Evolutionary conservation across 2,113 vertebrate species (phyloP), one percentile per base, ranked within the genome.

Genomic region (Callaeas wilsoni): DNA sequence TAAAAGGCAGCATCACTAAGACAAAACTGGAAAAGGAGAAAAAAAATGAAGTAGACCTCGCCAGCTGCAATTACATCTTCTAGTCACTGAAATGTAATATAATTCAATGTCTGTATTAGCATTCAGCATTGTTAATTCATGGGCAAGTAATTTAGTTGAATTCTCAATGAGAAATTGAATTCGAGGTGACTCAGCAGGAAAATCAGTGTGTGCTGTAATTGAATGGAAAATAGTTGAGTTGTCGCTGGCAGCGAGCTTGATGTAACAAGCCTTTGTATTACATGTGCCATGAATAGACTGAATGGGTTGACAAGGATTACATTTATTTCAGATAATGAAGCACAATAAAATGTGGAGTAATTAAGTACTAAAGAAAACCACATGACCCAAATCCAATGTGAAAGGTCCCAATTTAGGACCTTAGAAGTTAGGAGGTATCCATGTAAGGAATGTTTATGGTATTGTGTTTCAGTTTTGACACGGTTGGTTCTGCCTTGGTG

Each of bases 101-200:
- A 93, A 93, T 92, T 85, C 91, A 62, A 65, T 83, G 75, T 96
- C 94, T 96, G 85, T 81, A 83, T 97, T 95, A 96, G 85, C 89
- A 95, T 93, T 95, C 91, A 75, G 63, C 86, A 84, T 91, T 95
- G 87, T 95, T 97, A 96, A 97, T 96, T 96, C 93, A 73, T 65
- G 44, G 96, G 85, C 25, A 47, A 96, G 95, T 85, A 70, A 91
- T 96, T 96, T 69, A 86, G 96, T 78, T 89, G 95, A 96, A 96
- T 96, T 97, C 94, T 88, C 81, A 91, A 94, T 94, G 95, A 96
- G 93, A 93, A 97, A 94, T 37, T 87, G 94, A 93, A 87, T 91
- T 97, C 93, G 87, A 95, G 80, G 93, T 92, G 90, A 97, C 83
- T 84, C 96, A 94, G 94, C 92, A 91, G 95, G 96, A 96, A 94